A percentile compares a stretch with the other conserved stretches of the same genome.
Conservation (phyloP, 2,888 invertebrate species). For the Cataglyphis rosenhaueri region DNA sequence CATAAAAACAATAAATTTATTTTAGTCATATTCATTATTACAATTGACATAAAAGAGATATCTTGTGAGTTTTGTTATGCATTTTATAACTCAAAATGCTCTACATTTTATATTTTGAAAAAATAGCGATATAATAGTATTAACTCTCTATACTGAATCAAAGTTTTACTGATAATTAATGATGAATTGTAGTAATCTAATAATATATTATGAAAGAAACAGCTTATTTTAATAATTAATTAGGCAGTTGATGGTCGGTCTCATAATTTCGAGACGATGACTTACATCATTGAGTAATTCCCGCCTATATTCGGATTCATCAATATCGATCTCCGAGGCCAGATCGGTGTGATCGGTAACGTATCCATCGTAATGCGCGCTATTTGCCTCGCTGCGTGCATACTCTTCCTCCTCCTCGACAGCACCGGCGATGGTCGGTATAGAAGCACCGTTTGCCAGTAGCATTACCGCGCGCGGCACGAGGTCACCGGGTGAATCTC, state of each 20-base stretch:
- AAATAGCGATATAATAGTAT: not conserved
- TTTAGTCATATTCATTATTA: conserved; percentile 11
- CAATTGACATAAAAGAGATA: not conserved
- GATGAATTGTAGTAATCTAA: not conserved
- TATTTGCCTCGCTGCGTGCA: conserved; percentile 82
- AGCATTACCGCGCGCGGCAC: conserved; percentile 80
- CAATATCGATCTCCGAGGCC: conserved; percentile 89
- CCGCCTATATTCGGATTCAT: conserved; percentile 91
- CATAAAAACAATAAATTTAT: conserved; percentile 68
- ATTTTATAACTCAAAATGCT: not conserved
- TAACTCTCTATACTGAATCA: not conserved
- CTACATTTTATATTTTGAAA: not conserved
- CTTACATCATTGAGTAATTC: conserved; percentile 93
- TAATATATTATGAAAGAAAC: not conserved
- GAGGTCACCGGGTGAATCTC: conserved; percentile 76
- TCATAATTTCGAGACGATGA: conserved; percentile 64
- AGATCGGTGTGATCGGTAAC: conserved; percentile 94
- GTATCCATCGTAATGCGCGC: conserved; percentile 86
- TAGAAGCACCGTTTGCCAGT: conserved; percentile 82
- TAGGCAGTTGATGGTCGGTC: not conserved
- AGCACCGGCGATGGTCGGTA: conserved; percentile 84
- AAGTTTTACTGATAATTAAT: not conserved
- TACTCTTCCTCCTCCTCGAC: conserved; percentile 83
- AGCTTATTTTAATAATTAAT: not conserved
- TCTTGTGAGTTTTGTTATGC: not conserved